Base-by-base conservation (phyloP, 2,888 invertebrate genomes). In the Biston betularia region DNA sequence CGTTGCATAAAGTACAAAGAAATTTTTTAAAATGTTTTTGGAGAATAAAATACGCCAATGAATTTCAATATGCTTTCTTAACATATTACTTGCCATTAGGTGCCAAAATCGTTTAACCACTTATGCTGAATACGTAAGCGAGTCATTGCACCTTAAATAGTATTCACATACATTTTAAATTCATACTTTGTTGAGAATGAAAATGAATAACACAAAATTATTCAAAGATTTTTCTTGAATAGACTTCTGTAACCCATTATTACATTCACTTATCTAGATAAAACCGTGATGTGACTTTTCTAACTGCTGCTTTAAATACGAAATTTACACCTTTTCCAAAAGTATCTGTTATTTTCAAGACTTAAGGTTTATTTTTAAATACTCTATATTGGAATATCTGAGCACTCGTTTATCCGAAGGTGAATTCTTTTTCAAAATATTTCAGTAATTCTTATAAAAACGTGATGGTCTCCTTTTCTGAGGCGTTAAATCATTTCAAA, bases 211-310 rank as follows among this genome's bases (percentile, higher is more conserved):
- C 53, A 24, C 44, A n/a, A 57, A 53, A 58, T 33, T 33, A 14
- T 54, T 58, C 40, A 58, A 52, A 58, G 40, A 24, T 46, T 42
- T 58, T 40, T 63, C 46, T 33, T 44, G 56, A 46, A 49, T 56
- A 44, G 42, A 24, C 57, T 62, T 57, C 48, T 57, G 52, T 38
- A 44, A 48, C 58, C 53, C 53, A 54, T 61, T 66, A 62, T 57
- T 52, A 62, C 57, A 44, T 58, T 67, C 35, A 44, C 62, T 58
- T 62, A 67, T 67, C 62, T 54, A 49, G 62, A 62, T 67, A 58
- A 7, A 62, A 54, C 11, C 62, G 33, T 44, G 65, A 60, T 60
- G 55, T 35, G 57, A 57, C 44, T 38, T 58, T 53, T 58, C 53
- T 58, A 67, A 66, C 48, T 54, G 46, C n/a, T 38, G 54, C 49